A percentile compares a stretch with the other conserved stretches of the same genome.
Conservation (phyloP, 2,113 vertebrate species). For the Sphaerodactylus townsendi region DNA sequence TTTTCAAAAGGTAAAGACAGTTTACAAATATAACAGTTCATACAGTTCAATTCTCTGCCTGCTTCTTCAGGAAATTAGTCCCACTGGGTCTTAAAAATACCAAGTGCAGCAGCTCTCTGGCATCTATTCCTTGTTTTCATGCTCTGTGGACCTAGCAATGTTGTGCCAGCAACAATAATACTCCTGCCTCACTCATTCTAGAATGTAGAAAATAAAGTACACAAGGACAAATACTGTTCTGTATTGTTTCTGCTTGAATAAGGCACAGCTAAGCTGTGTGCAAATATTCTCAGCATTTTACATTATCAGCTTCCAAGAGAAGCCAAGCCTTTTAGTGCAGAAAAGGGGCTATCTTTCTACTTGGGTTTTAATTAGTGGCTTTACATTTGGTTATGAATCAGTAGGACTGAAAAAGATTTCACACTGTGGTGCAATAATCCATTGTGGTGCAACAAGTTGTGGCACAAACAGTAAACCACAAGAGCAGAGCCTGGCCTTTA, state of each 20-base stretch:
- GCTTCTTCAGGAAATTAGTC: not conserved
- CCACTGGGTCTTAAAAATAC: not conserved
- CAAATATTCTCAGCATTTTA: not conserved
- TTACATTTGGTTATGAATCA: no score
- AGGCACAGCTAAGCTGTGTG: not conserved
- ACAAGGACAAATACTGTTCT: not conserved
- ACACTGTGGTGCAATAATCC: no score
- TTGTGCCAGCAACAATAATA: not conserved
- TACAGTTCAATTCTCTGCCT: not conserved
- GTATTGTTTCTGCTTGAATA: not conserved
- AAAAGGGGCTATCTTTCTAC: not conserved
- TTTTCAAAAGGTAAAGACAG: no score
- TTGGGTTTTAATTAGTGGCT: not conserved
- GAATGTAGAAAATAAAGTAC: not conserved
- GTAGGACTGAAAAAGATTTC: no score
- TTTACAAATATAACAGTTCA: no score
- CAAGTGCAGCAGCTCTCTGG: not conserved
- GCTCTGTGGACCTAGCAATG: not conserved
- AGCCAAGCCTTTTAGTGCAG: not conserved
- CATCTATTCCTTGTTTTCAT: not conserved
- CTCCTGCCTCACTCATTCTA: not conserved
- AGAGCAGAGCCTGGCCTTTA: no score
- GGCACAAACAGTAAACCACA: no score
- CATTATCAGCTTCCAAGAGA: not conserved
- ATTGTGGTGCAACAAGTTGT: no score